phyloP scores from a whole-genome alignment of 2,797 vertebrate genomes.

The Artibeus lituratus region DNA sequence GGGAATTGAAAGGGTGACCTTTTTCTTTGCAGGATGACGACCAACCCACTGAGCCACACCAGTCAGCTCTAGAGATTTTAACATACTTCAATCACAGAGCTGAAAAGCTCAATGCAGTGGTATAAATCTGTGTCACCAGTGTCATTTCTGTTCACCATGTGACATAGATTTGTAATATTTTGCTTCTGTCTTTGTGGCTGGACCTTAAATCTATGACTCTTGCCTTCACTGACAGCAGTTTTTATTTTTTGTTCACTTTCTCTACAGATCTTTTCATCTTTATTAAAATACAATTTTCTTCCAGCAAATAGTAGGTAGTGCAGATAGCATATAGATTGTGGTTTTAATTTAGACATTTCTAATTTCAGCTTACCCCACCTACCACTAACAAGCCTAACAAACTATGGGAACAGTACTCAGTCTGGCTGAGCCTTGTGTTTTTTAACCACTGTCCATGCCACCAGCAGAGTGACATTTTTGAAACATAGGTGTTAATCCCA shows the following conservation, averaged over 20 bases:
- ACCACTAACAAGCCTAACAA: neutral
- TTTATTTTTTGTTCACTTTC: neutral
- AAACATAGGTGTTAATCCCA: neutral
- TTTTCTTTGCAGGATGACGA: neutral
- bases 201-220: neutral
- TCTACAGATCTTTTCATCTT: neutral
- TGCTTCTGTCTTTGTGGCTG: neutral
- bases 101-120: neutral
- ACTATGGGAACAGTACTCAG: neutral
- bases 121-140: neutral
- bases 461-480: neutral
- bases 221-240: neutral
- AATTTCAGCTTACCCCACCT: neutral
- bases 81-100: neutral
- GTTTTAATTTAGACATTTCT: neutral
- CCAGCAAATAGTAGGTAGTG: neutral
- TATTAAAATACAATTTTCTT: neutral
- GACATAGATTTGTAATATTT: neutral
- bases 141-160: neutral
- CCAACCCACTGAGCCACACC: neutral
- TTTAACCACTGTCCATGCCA: neutral
- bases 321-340: no score
- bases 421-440: neutral
- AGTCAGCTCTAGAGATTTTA: neutral
- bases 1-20: neutral